phyloP scores from a whole-genome alignment of 2,888 invertebrate genomes.

The Rotaria socialis region DNA sequence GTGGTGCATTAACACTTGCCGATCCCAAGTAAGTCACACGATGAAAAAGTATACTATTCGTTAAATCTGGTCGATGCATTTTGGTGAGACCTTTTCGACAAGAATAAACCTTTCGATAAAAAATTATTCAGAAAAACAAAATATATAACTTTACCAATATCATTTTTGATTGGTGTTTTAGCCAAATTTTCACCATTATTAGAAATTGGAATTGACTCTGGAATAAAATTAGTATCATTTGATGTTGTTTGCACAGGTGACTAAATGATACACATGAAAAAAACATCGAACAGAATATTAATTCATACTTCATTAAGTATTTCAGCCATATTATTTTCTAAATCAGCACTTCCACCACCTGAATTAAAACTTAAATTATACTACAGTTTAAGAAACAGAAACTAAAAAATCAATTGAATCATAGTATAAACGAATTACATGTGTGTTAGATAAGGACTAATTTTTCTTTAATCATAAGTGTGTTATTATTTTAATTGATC shows the following conservation, averaged over 20 bases:
- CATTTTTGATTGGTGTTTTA: not conserved
- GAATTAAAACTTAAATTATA: not conserved
- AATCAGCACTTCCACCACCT: conserved; percentile 35
- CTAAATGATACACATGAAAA: not conserved
- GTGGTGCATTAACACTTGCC: conserved; percentile 81
- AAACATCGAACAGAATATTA: not conserved
- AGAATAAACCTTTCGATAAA: not conserved
- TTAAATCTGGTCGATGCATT: not conserved
- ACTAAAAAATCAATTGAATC: not conserved
- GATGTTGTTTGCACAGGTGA: not conserved
- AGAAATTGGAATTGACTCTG: not conserved
- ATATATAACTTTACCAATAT: not conserved
- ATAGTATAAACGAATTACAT: not conserved
- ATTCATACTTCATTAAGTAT: conserved; percentile 29
- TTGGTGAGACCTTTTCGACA: not conserved
- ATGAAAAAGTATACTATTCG: conserved; percentile 42
- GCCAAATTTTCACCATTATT: not conserved
- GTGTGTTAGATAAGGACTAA: not conserved
- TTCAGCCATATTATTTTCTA: conserved; percentile 34
- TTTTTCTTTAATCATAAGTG: too few species aligned
- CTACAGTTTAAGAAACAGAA: not conserved
- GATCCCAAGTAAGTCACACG: conserved; percentile 65
- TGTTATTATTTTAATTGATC: too few species aligned
- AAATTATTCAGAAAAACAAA: not conserved
- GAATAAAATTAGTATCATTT: not conserved